Evolutionary conservation across 2,797 vertebrate species (phyloP), one percentile per base, ranked within the genome.

Genomic region (Gymnoscopelus braueri): DNA sequence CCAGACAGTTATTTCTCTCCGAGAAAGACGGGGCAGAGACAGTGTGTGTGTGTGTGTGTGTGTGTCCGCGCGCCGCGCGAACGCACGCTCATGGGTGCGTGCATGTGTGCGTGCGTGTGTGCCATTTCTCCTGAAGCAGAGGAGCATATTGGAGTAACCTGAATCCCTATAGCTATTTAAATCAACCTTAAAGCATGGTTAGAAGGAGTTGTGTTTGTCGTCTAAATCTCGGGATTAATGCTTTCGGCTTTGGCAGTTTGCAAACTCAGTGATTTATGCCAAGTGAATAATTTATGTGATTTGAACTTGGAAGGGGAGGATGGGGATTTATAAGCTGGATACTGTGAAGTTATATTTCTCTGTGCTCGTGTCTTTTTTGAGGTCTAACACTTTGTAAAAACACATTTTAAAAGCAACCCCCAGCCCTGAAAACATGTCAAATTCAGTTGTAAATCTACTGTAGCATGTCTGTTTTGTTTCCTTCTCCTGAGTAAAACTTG

Each of bases 1-100:
- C 91, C 85, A 70, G 71, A 87, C 71, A 51, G 4, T 63, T 77
- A 39, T 39, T 69, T 32, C 48, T 24, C 15, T 14, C 26, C 49
- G 52, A 8, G 10, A 12, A 11, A 24, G 24, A 24, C 55, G 3
- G 55, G 5, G 24, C 9, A 26, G 24, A 11, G 19, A 19, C 19
- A 1, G 19, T 39, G 35, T 2, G 49, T 12, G 19, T 48, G 52
- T 19, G 44, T 63, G 65, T 52, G 71, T 65, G 81, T 64, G 69
- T 55, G 65, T 67, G 1, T 14, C 60, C 9, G 9, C 3, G 8
- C 48, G 13, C 8, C 1, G 48, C 0, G 13, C 48, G 19, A 19
- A 10, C 2, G 26, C 26, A 29, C 26, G 26, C 26, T 3, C 26
- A 29, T 12, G 29, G 13, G 51, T 6, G 63, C 2, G 71, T 11